Percentiles rank a stretch among this genome's conserved stretches.
Evolutionary conservation across 37 sponge, comb jelly and placozoan genomes (phyloP).

Genomic region (Bolinopsis microptera): DNA sequence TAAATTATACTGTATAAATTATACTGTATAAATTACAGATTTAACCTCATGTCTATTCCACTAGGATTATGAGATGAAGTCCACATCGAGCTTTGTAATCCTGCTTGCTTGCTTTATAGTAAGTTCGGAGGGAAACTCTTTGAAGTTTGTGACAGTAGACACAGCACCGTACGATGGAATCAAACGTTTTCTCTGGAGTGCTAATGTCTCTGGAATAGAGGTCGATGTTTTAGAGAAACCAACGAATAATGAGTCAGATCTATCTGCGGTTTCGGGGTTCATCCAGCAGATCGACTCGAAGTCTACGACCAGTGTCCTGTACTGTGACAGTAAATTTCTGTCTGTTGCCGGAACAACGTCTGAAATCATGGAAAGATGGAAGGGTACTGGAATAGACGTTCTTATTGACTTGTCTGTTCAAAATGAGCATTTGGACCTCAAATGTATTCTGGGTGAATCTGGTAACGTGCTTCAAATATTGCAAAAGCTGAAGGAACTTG

Average conservation of each 20-base stretch:
- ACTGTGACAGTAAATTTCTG: background rate
- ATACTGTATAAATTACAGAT: too few species aligned
- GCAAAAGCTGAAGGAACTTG: background rate
- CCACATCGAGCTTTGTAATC: background rate
- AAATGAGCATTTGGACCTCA: background rate
- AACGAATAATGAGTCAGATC: background rate
- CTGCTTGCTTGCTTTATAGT: background rate
- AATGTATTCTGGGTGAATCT: background rate
- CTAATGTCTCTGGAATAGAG: background rate
- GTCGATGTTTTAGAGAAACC: background rate
- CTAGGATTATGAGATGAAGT: background rate
- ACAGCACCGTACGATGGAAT: conserved; percentile 12
- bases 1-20: too few species aligned
- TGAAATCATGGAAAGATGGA: background rate
- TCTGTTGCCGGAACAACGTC: background rate
- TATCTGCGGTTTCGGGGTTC: background rate
- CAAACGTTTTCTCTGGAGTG: conserved; percentile 53
- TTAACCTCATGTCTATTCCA: too few species aligned
- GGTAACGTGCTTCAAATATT: background rate
- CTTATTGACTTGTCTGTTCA: background rate
- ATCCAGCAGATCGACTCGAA: background rate
- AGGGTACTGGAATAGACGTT: background rate
- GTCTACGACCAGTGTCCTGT: background rate
- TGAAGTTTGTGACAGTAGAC: conserved; percentile 17
- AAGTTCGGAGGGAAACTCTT: background rate